Percentiles rank a stretch among this genome's conserved stretches.
Conservation (phyloP, 2,113 vertebrate genomes). For the Neolamprologus falcicula region DNA sequence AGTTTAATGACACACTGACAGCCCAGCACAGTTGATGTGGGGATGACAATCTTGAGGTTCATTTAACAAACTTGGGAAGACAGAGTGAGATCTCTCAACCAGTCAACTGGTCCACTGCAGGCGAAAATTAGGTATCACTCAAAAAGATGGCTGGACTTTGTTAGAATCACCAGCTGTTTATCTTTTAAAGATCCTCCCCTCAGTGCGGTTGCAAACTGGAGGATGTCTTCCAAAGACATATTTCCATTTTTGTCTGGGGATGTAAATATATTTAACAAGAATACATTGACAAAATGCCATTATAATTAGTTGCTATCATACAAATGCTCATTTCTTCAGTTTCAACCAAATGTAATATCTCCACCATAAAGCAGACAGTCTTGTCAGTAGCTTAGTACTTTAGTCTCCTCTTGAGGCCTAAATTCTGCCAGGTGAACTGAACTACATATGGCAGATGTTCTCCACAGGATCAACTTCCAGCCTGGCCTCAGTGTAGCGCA, state of each 20-base stretch:
- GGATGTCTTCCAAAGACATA: not conserved
- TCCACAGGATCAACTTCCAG: not conserved
- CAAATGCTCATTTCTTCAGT: not conserved
- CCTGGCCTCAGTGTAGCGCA: not conserved
- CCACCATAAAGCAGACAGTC: not conserved
- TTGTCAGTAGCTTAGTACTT: not conserved
- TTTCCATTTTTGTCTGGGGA: not conserved
- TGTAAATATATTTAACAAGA: not conserved
- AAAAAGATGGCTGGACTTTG: not conserved
- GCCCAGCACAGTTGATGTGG: not conserved
- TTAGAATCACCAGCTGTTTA: not conserved
- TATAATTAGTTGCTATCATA: not conserved
- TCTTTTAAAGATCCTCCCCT: not conserved
- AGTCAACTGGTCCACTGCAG: not conserved
- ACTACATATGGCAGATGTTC: not conserved
- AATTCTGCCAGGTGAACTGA: not conserved
- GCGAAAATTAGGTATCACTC: not conserved
- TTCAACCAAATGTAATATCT: not conserved
- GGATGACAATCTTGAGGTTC: not conserved
- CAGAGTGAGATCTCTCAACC: not conserved
- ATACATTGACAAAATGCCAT: not conserved
- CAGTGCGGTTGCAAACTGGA: not conserved
- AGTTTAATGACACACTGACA: not conserved
- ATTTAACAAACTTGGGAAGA: not conserved
- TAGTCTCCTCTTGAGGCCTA: not conserved